These are phyloP conservation scores for Neodiprion lecontei DNA, from an alignment of 1,140 invertebrate species.

Conservation along the genomic window DNA sequence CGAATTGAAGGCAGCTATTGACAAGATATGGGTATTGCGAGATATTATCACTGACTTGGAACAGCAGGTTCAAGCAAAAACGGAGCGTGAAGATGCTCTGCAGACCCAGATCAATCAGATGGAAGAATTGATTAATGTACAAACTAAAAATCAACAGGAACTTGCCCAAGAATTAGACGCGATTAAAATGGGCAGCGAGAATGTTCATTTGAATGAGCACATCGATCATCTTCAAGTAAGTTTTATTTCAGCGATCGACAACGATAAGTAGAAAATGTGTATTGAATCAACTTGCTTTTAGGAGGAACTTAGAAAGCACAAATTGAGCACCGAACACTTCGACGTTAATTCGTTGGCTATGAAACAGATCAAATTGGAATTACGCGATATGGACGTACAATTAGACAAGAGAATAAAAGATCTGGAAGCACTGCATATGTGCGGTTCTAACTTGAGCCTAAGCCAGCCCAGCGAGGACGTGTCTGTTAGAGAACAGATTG, in stretches of 20 bases:
- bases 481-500: conserved; percentile 72
- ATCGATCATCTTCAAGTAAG: conserved; percentile 61
- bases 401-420: conserved; percentile 72
- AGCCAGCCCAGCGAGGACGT: conserved; percentile 82
- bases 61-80: conserved; percentile 71
- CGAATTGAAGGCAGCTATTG: conserved; percentile 73
- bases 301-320: conserved; percentile 66
- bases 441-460: conserved; percentile 65
- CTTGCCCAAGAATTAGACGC: conserved; percentile 63
- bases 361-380: conserved; percentile 63
- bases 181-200: conserved; percentile 60
- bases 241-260: conserved; percentile 4
- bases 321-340: conserved; percentile 64
- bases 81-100: conserved; percentile 57
- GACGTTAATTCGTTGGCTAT: conserved; percentile 61
- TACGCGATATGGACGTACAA: conserved; percentile 67
- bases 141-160: conserved; percentile 64
- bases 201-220: conserved; percentile 60
- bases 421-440: conserved; percentile 71
- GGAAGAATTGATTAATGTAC: conserved; percentile 62
- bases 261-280: neutral
- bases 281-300: conserved; percentile 26
- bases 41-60: conserved; percentile 81
- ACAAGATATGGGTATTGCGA: conserved; percentile 74
- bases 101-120: conserved; percentile 58